phyloP scores from a whole-genome alignment of 2,797 vertebrate species.

The Rhinogobio ventralis region DNA sequence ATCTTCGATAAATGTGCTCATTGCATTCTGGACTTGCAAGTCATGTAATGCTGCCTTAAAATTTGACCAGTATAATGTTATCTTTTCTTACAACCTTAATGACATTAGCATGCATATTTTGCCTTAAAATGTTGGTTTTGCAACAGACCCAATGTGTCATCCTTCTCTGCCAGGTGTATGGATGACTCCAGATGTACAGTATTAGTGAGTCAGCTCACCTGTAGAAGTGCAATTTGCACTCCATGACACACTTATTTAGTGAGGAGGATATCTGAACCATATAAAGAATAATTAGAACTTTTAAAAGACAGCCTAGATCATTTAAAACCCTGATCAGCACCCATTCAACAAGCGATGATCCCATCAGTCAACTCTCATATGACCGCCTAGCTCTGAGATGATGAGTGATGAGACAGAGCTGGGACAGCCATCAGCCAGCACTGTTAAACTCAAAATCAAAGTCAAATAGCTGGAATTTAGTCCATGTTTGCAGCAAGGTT shows the following conservation, averaged over 20 bases:
- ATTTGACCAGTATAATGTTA: not conserved
- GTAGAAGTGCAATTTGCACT: not conserved
- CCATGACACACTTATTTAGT: slow-evolving; percentile 1
- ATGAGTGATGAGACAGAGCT: slow-evolving; percentile 24
- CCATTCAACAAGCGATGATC: not conserved
- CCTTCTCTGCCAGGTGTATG: slow-evolving; percentile 44
- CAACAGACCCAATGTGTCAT: slow-evolving; percentile 46
- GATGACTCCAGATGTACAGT: slow-evolving; percentile 2
- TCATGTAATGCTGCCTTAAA: not conserved
- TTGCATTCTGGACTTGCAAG: not conserved
- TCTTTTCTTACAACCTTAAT: not conserved
- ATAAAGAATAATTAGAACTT: not conserved
- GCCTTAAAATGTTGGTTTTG: not conserved
- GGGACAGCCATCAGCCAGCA: not conserved
- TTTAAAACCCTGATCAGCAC: not conserved
- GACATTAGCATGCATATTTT: not conserved
- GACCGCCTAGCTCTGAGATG: not conserved
- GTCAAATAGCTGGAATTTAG: slow-evolving; percentile 5
- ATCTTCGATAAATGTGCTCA: not conserved
- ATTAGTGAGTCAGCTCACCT: slow-evolving; percentile 27
- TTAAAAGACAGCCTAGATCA: not conserved
- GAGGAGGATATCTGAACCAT: not conserved
- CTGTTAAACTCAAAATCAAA: not conserved
- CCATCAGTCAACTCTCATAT: not conserved
- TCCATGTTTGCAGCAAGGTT: slow-evolving; percentile 9